These are phyloP conservation scores for Sussaba pulchella DNA, from an alignment of 2,888 invertebrate species.

Conservation along the genomic window DNA sequence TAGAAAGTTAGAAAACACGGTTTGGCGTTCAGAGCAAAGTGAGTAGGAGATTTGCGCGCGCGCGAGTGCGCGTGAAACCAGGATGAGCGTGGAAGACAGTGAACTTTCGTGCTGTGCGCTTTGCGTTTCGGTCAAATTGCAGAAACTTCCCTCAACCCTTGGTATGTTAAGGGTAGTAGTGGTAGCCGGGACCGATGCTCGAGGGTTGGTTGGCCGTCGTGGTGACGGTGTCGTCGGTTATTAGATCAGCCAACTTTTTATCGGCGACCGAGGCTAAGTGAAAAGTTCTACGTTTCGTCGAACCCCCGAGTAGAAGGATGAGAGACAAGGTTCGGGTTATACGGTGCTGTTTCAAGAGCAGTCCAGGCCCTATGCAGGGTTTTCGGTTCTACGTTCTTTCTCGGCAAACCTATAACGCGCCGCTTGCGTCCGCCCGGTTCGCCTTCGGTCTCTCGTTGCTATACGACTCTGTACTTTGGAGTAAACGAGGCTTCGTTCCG, in stretches of 20 bases:
- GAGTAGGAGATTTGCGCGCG: too few species aligned
- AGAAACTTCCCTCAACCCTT: slow-evolving; percentile 43
- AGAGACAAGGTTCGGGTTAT: slow-evolving; percentile 47
- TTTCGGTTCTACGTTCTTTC: slow-evolving; percentile 33
- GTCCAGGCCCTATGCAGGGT: slow-evolving; percentile 14
- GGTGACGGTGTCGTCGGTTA: slow-evolving; percentile 77
- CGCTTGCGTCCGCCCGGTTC: slow-evolving; percentile 21
- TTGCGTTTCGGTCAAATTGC: slow-evolving; percentile 55
- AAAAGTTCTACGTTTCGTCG: slow-evolving; percentile 79
- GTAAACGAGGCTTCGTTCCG: slow-evolving; percentile 30
- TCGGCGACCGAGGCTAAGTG: slow-evolving; percentile 79
- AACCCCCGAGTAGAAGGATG: slow-evolving; percentile 42
- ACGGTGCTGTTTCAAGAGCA: slow-evolving; percentile 7
- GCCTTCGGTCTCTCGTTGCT: slow-evolving; percentile 10
- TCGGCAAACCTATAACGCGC: slow-evolving; percentile 13
- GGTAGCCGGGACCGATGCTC: slow-evolving; percentile 20
- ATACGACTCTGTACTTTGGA: slow-evolving; percentile 11
- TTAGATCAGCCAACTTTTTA: slow-evolving; percentile 81
- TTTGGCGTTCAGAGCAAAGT: slow-evolving; percentile 19
- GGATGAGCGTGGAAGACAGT: slow-evolving; percentile 18
- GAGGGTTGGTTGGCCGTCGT: slow-evolving; percentile 49
- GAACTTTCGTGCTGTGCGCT: slow-evolving; percentile 31
- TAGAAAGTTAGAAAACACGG: slow-evolving; percentile 22
- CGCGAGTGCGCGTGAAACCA: slow-evolving; percentile 33
- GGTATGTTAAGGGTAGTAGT: slow-evolving; percentile 16